Evolutionary conservation across 2,888 invertebrate species (phyloP).

Genomic region (Volucella zonaria): DNA sequence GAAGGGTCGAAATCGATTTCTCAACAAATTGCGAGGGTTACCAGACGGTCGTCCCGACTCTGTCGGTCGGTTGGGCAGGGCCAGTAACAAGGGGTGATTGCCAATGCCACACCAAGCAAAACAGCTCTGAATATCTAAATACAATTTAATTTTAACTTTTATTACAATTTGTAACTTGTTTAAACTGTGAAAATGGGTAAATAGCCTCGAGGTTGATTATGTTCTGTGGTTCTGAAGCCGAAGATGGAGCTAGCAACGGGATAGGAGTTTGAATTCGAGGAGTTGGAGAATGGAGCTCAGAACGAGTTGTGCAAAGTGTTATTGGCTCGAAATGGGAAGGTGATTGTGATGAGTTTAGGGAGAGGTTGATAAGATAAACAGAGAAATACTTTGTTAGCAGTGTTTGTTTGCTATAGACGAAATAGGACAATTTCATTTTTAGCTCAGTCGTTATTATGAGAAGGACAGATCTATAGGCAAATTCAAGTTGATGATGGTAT

Average conservation of each 20-base stretch:
- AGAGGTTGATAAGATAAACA: slow-evolving; percentile 64
- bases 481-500: slow-evolving; percentile 40
- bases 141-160: slow-evolving; percentile 74
- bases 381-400: slow-evolving; percentile 49
- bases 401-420: slow-evolving; percentile 51
- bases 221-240: slow-evolving; percentile 56
- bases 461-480: slow-evolving; percentile 47
- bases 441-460: slow-evolving; percentile 42
- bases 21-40: slow-evolving; percentile 62
- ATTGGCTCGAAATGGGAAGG: slow-evolving; percentile 50
- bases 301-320: slow-evolving; percentile 67
- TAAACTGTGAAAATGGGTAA: slow-evolving; percentile 71
- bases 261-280: too few species aligned
- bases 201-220: slow-evolving; percentile 69
- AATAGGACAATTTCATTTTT: slow-evolving; percentile 49
- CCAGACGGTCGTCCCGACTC: neutral
- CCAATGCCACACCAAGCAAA: slow-evolving; percentile 27
- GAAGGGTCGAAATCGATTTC: slow-evolving; percentile 72
- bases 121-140: slow-evolving; percentile 71
- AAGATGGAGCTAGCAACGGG: neutral
- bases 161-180: slow-evolving; percentile 74
- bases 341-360: neutral
- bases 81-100: neutral
- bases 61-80: neutral
- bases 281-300: neutral